Base-by-base conservation (phyloP, 2,113 vertebrate genomes). In the Laterallus jamaicensis region DNA sequence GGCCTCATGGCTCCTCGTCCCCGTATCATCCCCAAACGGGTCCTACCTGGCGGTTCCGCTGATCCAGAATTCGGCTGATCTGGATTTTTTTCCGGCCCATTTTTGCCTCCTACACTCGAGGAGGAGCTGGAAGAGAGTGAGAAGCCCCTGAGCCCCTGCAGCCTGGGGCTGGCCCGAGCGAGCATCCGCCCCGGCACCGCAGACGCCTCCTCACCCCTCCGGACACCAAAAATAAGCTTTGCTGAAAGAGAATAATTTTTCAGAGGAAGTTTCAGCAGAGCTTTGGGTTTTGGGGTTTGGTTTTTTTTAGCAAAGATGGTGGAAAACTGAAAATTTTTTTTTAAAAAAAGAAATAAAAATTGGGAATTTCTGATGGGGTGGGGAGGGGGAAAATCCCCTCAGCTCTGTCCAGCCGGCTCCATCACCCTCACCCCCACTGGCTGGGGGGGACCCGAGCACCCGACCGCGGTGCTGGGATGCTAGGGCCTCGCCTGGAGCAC, bases 31-130 rank as follows among this genome's bases (percentile, higher is more conserved):
- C 56, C 64, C 14, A 0, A 7, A 25, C 1, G 0, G 12, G 1
- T 9, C 90, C 37, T 31, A 99, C 99, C 98, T 99, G 99, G 28
- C 99, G 98, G 88, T 99, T 99, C 85, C 99, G 94, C 90, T 99
- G 99, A 88, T 99, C 99, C 96, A 99, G 78, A 80, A 99, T 99
- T 14, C 99, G 98, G 47, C 99, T 99, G 91, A 99, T 99, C 97
- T 99, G 99, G 86, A 99, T 99, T 96, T 99, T 99, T 97, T 99
- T 99, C 88, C 99, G 97, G 49, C 99, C 99, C 99, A 99, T 99
- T 94, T 94, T 85, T 32, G 15, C 56, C 88, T 75, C 67, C n/a
- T 64, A 7, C 2, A 3, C 13, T 0, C 2, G 2, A 20, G 19
- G 24, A 2, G 17, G 18, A n/a, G 73, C 86, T 94, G 91, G 37